A percentile compares a stretch with the other conserved stretches of the same genome.
These are phyloP conservation scores for Chalcosyrphus nemorum DNA, from an alignment of 2,888 invertebrate genomes.

Conservation along the genomic window DNA sequence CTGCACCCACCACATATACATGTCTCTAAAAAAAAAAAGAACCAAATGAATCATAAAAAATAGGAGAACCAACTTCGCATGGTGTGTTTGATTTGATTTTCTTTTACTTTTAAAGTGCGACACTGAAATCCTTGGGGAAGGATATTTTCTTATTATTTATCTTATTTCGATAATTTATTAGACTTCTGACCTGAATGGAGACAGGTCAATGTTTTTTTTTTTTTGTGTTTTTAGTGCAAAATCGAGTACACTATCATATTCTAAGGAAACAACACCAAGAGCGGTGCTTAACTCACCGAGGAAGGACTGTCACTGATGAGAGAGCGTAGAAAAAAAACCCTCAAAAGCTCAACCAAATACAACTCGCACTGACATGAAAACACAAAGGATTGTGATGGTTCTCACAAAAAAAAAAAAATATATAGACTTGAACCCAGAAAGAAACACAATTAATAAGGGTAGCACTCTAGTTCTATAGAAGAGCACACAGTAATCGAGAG, in stretches of 20 bases:
- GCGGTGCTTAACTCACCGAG: conserved; percentile 72
- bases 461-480: conserved; percentile 11
- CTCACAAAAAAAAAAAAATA: conserved; percentile 1
- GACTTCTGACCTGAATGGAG: conserved; percentile 79
- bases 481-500: not conserved
- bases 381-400: conserved; percentile 55
- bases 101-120: too few species aligned
- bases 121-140: too few species aligned
- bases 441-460: conserved; percentile 49
- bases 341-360: conserved; percentile 54
- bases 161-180: conserved; percentile 21
- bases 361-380: conserved; percentile 18
- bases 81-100: not conserved
- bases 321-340: conserved; percentile 55
- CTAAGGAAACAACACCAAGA: conserved; percentile 60
- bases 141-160: not conserved
- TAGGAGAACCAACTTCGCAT: conserved; percentile 34
- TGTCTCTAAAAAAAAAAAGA: too few species aligned
- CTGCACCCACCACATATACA: conserved; percentile 68
- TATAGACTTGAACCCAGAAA: conserved; percentile 1
- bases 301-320: conserved; percentile 73
- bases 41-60: conserved; percentile 65
- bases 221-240: conserved; percentile 75
- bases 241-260: conserved; percentile 73
- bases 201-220: conserved; percentile 76